Base-by-base conservation (phyloP, 2,797 vertebrate genomes). In the Arctocebus calabarensis region DNA sequence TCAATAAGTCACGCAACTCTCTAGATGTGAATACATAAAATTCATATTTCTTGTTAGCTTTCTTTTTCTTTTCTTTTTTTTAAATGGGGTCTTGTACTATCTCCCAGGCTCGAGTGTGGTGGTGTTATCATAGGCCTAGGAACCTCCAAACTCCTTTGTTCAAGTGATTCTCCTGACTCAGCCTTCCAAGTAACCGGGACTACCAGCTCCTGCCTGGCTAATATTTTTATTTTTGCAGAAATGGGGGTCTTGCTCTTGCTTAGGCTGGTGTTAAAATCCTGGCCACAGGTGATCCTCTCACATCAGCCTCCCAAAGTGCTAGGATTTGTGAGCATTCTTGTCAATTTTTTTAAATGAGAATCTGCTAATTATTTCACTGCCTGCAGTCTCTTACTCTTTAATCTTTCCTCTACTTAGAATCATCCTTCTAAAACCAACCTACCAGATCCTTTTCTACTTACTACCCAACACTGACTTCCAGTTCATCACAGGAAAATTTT, bases 1-100 rank as follows among this genome's bases (percentile, higher is more conserved):
- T 77, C 4, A 84, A n/a, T 71, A 95, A 66, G 16, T 84, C 87
- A 84, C 25, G 71, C 89, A 92, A 43, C 37, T 4, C 32, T 82
- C 23, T 70, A 48, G 32, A n/a, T 94, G 27, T 62, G 7, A 87
- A 34, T 68, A 84, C 20, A 43, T 96, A 37, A 48, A 52, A 23
- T 87, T 83, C 32, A 43, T 20, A 23, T 48, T 48, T 52, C 32
- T 68, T n/a, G 32, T 68, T 17, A 68, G n/a, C 19, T 37, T 23
- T 68, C 20, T 40, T 11, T 84, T 32, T 62, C 27, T 61, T 12
- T 62, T 29, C n/a, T 64, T 32, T 64, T n/a, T 17, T 17, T 20
- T 68, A 68, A 17, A 34, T 7, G n/a, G 17, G 64, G 64, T 34
- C 64, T 68, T 68, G 32, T 32, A 34, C 32, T 68, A 34, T 68